These are phyloP conservation scores for Hippoglossus stenolepis DNA, from an alignment of 2,113 vertebrate genomes.

Conservation along the genomic window DNA sequence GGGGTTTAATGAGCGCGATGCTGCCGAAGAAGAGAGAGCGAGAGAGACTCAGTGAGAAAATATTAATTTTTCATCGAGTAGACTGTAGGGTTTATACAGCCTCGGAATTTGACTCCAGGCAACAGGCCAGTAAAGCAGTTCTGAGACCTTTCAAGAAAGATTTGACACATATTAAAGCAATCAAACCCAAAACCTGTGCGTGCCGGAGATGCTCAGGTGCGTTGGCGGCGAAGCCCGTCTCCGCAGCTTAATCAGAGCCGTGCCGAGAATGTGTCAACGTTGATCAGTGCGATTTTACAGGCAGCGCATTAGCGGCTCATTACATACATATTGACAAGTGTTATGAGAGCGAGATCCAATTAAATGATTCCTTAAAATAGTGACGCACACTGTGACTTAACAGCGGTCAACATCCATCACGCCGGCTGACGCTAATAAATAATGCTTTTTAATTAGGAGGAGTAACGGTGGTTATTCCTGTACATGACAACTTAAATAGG, in stretches of 20 bases:
- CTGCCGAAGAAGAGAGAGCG: slow-evolving; percentile 9
- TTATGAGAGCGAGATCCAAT: slow-evolving; percentile 61
- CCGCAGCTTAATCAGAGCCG: slow-evolving; percentile 35
- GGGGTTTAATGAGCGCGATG: slow-evolving; percentile 50
- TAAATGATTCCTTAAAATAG: slow-evolving; percentile 68
- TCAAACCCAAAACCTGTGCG: slow-evolving; percentile 32
- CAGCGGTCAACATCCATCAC: slow-evolving; percentile 57
- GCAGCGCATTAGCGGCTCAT: slow-evolving; percentile 60
- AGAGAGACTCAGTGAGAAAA: slow-evolving; percentile 49
- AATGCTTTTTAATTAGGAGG: slow-evolving; percentile 52
- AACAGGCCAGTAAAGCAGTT: slow-evolving; percentile 44
- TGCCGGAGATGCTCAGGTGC: slow-evolving; percentile 5
- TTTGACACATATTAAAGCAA: slow-evolving; percentile 35
- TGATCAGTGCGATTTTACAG: slow-evolving; percentile 60
- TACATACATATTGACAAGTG: slow-evolving; percentile 72
- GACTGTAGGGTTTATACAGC: slow-evolving; percentile 43
- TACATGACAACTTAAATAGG: slow-evolving; percentile 35
- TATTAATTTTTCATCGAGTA: slow-evolving; percentile 54
- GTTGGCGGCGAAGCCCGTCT: slow-evolving; percentile 14
- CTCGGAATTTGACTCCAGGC: slow-evolving; percentile 51
- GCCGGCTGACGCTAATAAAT: slow-evolving; percentile 58
- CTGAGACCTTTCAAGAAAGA: slow-evolving; percentile 35
- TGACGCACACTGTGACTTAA: slow-evolving; percentile 52
- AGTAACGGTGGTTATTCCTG: slow-evolving; percentile 33
- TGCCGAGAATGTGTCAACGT: slow-evolving; percentile 57